A percentile compares a stretch with the other conserved stretches of the same genome.
These are phyloP conservation scores for Cheilosia vulpina DNA, from an alignment of 2,888 invertebrate genomes.

Conservation along the genomic window DNA sequence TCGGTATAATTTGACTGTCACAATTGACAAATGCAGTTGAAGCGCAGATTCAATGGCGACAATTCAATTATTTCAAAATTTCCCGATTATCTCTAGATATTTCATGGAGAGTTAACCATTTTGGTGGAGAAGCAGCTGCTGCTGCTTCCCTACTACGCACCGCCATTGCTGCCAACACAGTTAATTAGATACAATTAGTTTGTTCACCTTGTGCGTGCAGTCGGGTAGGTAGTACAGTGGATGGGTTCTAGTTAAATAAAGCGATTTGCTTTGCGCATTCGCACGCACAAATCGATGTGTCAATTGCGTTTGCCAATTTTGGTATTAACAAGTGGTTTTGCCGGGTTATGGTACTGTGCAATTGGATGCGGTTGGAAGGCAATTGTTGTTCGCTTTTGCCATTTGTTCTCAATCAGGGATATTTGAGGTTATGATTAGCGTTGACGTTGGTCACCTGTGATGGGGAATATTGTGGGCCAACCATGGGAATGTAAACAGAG, in stretches of 20 bases:
- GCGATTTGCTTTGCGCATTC: neutral
- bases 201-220: slow-evolving; percentile 50
- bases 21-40: slow-evolving; percentile 53
- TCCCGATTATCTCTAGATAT: slow-evolving; percentile 17
- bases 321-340: slow-evolving; percentile 59
- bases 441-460: neutral
- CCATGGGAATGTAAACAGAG: neutral
- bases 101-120: slow-evolving; percentile 54
- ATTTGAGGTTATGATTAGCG: slow-evolving; percentile 1
- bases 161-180: slow-evolving; percentile 11
- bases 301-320: slow-evolving; percentile 53
- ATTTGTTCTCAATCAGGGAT: slow-evolving; percentile 2
- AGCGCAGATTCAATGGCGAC: slow-evolving; percentile 10
- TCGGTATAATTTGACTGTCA: slow-evolving; percentile 56
- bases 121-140: slow-evolving; percentile 25
- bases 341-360: slow-evolving; percentile 43
- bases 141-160: neutral
- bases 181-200: slow-evolving; percentile 68
- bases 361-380: slow-evolving; percentile 16
- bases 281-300: slow-evolving; percentile 39
- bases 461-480: neutral
- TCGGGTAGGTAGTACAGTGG: neutral
- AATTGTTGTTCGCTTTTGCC: slow-evolving; percentile 36
- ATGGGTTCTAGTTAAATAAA: slow-evolving; percentile 26
- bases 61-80: slow-evolving; percentile 31